These are phyloP conservation scores for Oegoconia quadripuncta DNA, from an alignment of 2,888 invertebrate species.

Conservation along the genomic window DNA sequence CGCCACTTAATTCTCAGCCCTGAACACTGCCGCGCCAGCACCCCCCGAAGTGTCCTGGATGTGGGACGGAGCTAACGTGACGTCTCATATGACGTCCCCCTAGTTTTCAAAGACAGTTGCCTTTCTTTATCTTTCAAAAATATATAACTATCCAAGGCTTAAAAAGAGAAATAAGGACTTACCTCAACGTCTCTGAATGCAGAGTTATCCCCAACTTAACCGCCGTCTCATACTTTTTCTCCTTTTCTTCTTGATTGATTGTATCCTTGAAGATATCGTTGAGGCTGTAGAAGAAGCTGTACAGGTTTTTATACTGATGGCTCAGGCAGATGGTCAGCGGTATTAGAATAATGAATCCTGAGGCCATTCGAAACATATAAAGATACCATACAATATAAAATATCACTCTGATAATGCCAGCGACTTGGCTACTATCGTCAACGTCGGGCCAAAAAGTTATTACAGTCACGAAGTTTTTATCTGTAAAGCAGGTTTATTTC, in stretches of 20 bases:
- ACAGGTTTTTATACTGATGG: conserved; percentile 33
- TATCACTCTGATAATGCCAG: conserved; percentile 21
- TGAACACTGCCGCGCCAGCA: no score
- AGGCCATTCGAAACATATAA: conserved; percentile 10
- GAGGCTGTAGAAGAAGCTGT: conserved; percentile 33
- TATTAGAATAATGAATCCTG: conserved; percentile 23
- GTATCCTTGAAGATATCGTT: conserved; percentile 26
- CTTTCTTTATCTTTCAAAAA: no score
- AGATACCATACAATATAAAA: conserved; percentile 25
- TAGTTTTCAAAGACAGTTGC: no score
- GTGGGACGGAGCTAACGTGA: not conserved
- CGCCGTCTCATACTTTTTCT: conserved; percentile 35
- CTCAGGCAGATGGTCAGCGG: conserved; percentile 26
- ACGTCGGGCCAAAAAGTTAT: conserved; percentile 35
- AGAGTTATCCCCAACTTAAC: conserved; percentile 45
- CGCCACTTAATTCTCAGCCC: no score
- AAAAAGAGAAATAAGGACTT: conserved; percentile 13
- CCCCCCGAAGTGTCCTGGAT: no score
- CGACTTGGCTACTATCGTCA: conserved; percentile 20
- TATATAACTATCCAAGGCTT: no score
- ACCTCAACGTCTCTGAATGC: conserved; percentile 46
- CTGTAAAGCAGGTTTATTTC: conserved; percentile 1
- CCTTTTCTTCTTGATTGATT: conserved; percentile 32
- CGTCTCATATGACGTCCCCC: no score
- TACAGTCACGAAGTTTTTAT: conserved; percentile 28